Evolutionary conservation across 53 echinoderm and acorn worm genomes (phyloP).

Genomic region (Crossaster papposus): DNA sequence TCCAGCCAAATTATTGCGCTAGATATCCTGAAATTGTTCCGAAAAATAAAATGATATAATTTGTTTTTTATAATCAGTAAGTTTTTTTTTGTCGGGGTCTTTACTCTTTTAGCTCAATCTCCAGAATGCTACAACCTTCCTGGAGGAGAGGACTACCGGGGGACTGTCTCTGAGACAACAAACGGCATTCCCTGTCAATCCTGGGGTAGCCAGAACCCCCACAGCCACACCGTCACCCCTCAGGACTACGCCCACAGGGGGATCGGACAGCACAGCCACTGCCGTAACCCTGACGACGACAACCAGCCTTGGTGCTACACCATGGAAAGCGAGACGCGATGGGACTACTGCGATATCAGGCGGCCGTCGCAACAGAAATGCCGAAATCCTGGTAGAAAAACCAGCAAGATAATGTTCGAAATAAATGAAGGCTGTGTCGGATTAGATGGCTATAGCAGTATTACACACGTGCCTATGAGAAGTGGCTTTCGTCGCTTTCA

Average conservation of each 20-base stretch:
- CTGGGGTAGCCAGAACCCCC: constrained; percentile 35
- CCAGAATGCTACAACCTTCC: constrained; percentile 44
- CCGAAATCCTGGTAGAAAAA: constrained; percentile 41
- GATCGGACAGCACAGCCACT: constrained; percentile 52
- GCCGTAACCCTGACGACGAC: constrained; percentile 49
- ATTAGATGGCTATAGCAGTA: no score
- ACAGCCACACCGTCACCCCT: constrained; percentile 40
- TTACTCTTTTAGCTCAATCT: background rate
- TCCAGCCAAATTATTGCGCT: no score
- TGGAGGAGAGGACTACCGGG: constrained; percentile 39
- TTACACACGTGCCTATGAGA: no score
- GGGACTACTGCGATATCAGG: constrained; percentile 45
- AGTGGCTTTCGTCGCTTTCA: no score
- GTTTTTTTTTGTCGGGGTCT: no score
- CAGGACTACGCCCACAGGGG: constrained; percentile 15
- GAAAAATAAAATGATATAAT: no score
- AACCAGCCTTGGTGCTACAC: constrained; percentile 47
- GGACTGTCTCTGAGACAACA: constrained; percentile 9
- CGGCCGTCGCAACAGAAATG: constrained; percentile 6
- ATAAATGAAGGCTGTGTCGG: no score
- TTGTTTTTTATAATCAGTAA: no score
- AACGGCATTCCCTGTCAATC: constrained; percentile 12
- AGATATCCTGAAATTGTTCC: no score
- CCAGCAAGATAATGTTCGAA: background rate
- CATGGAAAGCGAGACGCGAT: background rate